These are phyloP conservation scores for Calliphora vicina DNA, from an alignment of 1,140 invertebrate species.

Conservation along the genomic window DNA sequence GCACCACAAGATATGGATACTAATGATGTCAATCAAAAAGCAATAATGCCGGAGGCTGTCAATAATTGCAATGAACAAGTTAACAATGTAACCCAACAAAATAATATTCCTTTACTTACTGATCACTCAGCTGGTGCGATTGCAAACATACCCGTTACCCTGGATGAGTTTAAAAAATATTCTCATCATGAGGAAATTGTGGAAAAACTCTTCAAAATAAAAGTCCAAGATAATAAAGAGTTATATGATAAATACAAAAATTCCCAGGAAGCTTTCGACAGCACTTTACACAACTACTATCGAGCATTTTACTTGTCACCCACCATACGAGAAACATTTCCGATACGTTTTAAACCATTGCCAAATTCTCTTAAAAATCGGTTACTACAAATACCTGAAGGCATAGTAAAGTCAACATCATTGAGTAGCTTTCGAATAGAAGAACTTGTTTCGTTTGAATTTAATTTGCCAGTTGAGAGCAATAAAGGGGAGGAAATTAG, in stretches of 20 bases:
- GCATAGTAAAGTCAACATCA: background rate
- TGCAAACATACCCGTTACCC: background rate
- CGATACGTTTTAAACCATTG: background rate
- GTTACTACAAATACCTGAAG: background rate
- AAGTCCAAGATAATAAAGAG: background rate
- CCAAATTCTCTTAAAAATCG: background rate
- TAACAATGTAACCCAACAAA: background rate
- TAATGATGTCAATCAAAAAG: too few relatives aligned
- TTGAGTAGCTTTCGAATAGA: background rate
- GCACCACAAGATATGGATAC: too few relatives aligned
- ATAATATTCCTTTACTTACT: background rate
- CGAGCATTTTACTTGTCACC: background rate
- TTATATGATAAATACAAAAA: background rate
- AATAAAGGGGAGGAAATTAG: background rate
- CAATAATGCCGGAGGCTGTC: background rate
- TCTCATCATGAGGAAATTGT: background rate
- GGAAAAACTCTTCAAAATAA: background rate
- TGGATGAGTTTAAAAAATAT: background rate
- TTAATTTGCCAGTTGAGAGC: background rate
- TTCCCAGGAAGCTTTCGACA: background rate
- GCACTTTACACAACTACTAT: background rate
- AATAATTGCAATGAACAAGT: background rate
- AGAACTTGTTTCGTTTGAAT: background rate
- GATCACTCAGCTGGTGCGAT: too few relatives aligned
- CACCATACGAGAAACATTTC: background rate